Base-by-base conservation (phyloP, 2,113 vertebrate genomes). In the Collichthys lucidus region DNA sequence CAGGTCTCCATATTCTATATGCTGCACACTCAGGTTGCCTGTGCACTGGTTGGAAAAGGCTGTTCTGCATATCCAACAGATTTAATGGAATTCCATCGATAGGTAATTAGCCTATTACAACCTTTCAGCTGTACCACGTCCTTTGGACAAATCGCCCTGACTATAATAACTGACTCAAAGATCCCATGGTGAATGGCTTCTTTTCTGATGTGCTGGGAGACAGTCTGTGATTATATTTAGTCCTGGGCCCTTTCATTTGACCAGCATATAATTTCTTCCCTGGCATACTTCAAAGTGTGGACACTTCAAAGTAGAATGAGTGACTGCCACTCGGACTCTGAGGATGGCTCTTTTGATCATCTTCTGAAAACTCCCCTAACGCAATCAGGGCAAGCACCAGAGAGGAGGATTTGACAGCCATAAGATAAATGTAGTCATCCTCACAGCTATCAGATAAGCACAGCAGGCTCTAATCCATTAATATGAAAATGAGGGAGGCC, bases 381-480 rank as follows among this genome's bases (percentile, higher is more conserved):
- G 87, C 77, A 92, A 93, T 92, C 84, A 88, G 89, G 77, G 81
- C 85, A 79, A 89, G 86, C 71, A 78, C 83, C 67, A 74, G 83
- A 88, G 88, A 91, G 86, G 90, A 83, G 90, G 90, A 90, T 88
- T 90, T 92, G 93, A 92, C 92, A 93, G 91, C 86, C 85, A 88
- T 88, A 90, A 92, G 92, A 94, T 94, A 93, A 94, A 93, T 90
- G 90, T 86, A 89, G 88, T 79, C 91, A 89, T 90, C 91, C 91
- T 93, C 80, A 83, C 81, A 90, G 87, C 89, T 89, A 92, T 93
- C 92, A 93, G 92, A 93, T 93, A 94, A 93, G 91, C 92, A 42
- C 88, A 86, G 92, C 86, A 76, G 81, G 90, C 88, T 82, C 77
- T 90, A 91, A 92, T 90, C 88, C 89, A 93, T 94, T 93, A 93